Percentiles rank a stretch among this genome's conserved stretches.
These are phyloP conservation scores for Homarus americanus DNA, from an alignment of 1,140 invertebrate species.

Conservation along the genomic window DNA sequence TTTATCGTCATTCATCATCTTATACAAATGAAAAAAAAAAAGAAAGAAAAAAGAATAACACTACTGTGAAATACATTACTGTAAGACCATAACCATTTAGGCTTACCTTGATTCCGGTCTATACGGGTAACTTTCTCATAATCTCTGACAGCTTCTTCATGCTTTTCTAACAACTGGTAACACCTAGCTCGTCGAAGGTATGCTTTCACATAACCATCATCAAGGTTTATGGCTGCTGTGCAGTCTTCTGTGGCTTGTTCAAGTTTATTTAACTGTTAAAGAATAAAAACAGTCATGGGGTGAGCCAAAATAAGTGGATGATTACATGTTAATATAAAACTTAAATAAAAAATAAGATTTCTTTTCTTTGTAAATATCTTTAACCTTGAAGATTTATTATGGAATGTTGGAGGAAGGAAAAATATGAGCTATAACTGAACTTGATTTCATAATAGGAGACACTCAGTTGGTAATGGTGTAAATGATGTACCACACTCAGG, in stretches of 20 bases:
- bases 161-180: slow-evolving; percentile 90
- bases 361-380: too few relatives aligned
- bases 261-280: slow-evolving; percentile 83
- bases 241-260: slow-evolving; percentile 92
- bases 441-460: too few relatives aligned
- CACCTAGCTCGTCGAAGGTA: slow-evolving; percentile 90
- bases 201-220: slow-evolving; percentile 94
- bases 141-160: slow-evolving; percentile 93
- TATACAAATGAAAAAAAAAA: too few relatives aligned
- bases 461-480: too few relatives aligned
- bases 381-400: too few relatives aligned
- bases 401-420: too few relatives aligned
- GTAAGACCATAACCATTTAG: background rate
- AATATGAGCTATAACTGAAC: too few relatives aligned
- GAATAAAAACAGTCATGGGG: background rate
- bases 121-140: slow-evolving; percentile 92
- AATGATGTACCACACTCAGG: too few relatives aligned
- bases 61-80: too few relatives aligned
- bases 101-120: slow-evolving; percentile 86
- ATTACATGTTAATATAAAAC: background rate
- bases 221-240: slow-evolving; percentile 89
- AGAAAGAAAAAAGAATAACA: too few relatives aligned
- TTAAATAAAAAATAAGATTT: too few relatives aligned
- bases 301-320: background rate
- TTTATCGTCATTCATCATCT: too few relatives aligned